These are phyloP conservation scores for Petrolisthes cinctipes DNA, from an alignment of 2,888 invertebrate species.

Conservation along the genomic window DNA sequence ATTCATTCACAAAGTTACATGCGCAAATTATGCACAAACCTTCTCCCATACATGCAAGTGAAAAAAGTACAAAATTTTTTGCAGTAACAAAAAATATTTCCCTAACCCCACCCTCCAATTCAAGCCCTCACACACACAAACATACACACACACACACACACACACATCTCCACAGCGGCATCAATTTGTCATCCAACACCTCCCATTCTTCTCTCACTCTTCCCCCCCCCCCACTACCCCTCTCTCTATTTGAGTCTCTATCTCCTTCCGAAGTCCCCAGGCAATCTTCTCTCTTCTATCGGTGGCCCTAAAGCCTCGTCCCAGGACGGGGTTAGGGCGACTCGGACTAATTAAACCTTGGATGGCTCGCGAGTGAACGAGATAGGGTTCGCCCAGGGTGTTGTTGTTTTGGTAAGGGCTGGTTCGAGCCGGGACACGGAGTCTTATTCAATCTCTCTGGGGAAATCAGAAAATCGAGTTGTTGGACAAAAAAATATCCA, in stretches of 20 bases:
- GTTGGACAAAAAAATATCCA: neutral
- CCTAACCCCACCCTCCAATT: neutral
- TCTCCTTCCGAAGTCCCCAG: conserved; percentile 12
- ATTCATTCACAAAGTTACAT: too few relatives aligned
- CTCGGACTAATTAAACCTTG: conserved; percentile 24
- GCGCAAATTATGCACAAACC: too few relatives aligned
- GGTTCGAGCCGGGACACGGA: neutral
- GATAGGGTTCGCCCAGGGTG: neutral
- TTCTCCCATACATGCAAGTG: too few relatives aligned
- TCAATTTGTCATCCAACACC: neutral
- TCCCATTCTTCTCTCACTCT: conserved; percentile 2
- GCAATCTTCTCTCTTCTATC: conserved; percentile 26
- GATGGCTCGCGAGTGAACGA: conserved; percentile 6
- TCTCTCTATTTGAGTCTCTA: neutral
- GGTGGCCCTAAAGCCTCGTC: conserved; percentile 14
- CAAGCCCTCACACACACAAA: too few relatives aligned
- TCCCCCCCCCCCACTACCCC: conserved; percentile 13
- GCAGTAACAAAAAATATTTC: too few relatives aligned
- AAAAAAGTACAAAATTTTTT: too few relatives aligned
- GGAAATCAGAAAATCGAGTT: conserved; percentile 31
- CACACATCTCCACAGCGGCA: too few relatives aligned
- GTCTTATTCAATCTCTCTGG: neutral
- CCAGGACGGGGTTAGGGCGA: neutral
- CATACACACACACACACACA: too few relatives aligned
- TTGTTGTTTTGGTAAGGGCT: conserved; percentile 6